A percentile compares a stretch with the other conserved stretches of the same genome.
These are phyloP conservation scores for Barbus barbus DNA, from an alignment of 2,113 vertebrate species.

Conservation along the genomic window DNA sequence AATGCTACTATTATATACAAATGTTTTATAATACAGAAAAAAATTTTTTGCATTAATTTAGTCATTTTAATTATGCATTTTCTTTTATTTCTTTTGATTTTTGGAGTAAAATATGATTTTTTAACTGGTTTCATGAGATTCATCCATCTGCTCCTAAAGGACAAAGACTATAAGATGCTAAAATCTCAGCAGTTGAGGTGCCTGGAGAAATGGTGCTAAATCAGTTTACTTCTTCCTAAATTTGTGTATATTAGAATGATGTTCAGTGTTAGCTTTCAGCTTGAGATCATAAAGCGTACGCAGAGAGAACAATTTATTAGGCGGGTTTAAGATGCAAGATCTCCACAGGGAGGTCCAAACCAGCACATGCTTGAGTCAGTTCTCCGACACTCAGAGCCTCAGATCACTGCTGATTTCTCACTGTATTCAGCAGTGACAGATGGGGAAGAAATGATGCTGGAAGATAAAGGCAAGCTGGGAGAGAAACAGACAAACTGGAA, in stretches of 20 bases:
- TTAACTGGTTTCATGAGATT: background rate
- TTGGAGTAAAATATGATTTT: background rate
- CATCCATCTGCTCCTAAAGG: background rate
- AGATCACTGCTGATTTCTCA: conserved; percentile 56
- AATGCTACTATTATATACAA: background rate
- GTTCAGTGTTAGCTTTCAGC: conserved; percentile 7
- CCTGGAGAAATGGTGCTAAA: background rate
- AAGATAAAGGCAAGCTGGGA: conserved; percentile 55
- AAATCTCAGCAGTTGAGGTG: background rate
- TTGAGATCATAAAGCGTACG: background rate
- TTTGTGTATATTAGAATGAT: background rate
- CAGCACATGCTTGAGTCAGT: conserved; percentile 11
- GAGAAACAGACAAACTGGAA: conserved; percentile 44
- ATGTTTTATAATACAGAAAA: background rate
- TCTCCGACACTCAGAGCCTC: background rate
- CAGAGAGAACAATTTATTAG: background rate
- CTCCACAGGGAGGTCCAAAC: conserved; percentile 33
- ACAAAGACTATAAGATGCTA: background rate
- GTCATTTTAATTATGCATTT: background rate
- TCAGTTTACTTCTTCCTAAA: background rate
- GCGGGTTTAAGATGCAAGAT: background rate
- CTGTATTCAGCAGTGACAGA: conserved; percentile 60
- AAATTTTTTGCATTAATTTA: background rate
- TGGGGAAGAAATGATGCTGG: conserved; percentile 50
- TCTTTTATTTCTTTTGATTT: background rate